Evolutionary conservation across 1,140 invertebrate species (phyloP).

Genomic region (Thrips palmi): DNA sequence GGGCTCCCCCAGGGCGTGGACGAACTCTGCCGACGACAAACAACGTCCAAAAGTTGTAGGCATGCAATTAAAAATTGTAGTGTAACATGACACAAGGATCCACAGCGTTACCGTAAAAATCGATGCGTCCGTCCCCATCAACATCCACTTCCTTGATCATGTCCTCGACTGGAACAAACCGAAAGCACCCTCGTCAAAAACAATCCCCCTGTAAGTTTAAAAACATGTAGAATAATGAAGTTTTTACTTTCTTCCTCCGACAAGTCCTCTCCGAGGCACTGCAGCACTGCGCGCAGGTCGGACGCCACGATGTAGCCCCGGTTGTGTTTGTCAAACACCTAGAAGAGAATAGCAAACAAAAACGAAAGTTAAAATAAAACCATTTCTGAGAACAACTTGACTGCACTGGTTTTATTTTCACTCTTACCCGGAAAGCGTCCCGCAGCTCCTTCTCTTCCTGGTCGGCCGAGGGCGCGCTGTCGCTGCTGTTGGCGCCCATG

Average conservation of each 20-base stretch:
- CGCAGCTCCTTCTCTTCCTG: conserved; percentile 68
- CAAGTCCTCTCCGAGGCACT: conserved; percentile 67
- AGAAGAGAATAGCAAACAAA: conserved; percentile 17
- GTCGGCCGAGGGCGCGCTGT: conserved; percentile 36
- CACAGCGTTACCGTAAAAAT: conserved; percentile 77
- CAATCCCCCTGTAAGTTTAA: not conserved
- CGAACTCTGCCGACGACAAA: conserved; percentile 51
- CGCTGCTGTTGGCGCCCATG: conserved; percentile 42
- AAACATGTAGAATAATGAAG: not conserved
- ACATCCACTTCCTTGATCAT: conserved; percentile 87
- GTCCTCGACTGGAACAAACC: conserved; percentile 56
- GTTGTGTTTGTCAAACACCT: conserved; percentile 69
- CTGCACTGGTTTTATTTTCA: too few species aligned
- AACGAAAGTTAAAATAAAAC: not conserved
- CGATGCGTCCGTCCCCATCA: conserved; percentile 72
- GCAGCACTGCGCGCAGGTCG: conserved; percentile 60
- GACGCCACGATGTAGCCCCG: conserved; percentile 71
- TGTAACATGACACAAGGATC: conserved; percentile 4
- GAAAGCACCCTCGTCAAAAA: conserved; percentile 8
- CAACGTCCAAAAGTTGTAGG: conserved; percentile 3
- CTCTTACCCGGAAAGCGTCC: conserved; percentile 60
- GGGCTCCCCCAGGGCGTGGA: conserved; percentile 61
- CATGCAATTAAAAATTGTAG: conserved; percentile 5
- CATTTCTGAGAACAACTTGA: not conserved
- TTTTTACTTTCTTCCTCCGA: conserved; percentile 69